Conservation (phyloP, 2,113 vertebrate genomes). For the Chelonoidis abingdonii region DNA sequence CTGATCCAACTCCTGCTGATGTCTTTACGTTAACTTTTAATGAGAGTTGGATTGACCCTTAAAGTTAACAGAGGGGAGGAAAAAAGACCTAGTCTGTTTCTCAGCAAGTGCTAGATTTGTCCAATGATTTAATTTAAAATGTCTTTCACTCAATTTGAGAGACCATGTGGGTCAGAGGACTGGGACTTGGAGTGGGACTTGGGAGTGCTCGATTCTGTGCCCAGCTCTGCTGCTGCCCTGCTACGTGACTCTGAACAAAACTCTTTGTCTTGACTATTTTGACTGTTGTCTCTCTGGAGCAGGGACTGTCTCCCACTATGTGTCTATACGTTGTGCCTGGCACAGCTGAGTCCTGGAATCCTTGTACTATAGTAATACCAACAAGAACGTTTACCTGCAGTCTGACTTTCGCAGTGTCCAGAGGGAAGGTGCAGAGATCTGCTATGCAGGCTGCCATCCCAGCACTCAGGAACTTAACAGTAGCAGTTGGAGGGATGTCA, state of each 20-base stretch:
- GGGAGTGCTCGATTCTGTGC: background rate
- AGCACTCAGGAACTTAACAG: conserved; percentile 83
- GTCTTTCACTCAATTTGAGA: background rate
- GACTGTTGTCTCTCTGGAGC: background rate
- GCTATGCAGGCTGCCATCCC: conserved; percentile 87
- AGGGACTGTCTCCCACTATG: background rate
- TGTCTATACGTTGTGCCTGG: background rate
- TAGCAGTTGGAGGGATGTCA: conserved; percentile 73
- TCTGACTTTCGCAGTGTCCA: conserved; percentile 90
- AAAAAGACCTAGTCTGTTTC: background rate
- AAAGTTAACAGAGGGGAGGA: background rate
- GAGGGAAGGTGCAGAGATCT: conserved; percentile 88
- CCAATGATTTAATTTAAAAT: background rate
- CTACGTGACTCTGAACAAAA: background rate
- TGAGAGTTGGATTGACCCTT: background rate
- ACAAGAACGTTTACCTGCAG: conserved; percentile 79
- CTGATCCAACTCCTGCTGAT: background rate
- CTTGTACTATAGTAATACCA: background rate
- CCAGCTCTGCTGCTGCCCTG: background rate
- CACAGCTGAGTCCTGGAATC: background rate
- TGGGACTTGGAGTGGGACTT: background rate
- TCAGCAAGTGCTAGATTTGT: background rate
- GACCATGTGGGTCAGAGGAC: background rate
- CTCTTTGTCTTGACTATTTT: background rate
- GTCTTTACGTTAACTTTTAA: background rate